Evolutionary conservation across 2,888 invertebrate species (phyloP), one percentile per base, ranked within the genome.

Genomic region (Deilephila elpenor): DNA sequence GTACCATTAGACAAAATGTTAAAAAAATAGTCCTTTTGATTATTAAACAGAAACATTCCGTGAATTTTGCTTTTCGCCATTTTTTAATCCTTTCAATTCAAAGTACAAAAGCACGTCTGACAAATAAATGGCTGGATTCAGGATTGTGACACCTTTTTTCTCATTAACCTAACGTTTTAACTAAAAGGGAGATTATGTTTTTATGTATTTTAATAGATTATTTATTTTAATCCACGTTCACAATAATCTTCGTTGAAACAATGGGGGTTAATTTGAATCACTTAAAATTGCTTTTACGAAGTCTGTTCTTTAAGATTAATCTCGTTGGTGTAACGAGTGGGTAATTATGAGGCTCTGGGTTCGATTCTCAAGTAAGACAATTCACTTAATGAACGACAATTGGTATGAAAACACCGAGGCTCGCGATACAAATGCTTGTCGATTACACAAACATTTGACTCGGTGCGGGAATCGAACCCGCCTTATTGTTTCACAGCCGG

Each of bases 111-210:
- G 34, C 11, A 37, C 37, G 34, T 19, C 17, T n/a, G 19, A 64
- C 5, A 60, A 34, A 64, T 44, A 44, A 44, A 44, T 44, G 62
- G 34, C 37, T 64, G 19, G 19, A 19, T 56, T 56, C 37, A 37
- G 19, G 19, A 19, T 56, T 56, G 17, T 56, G 62, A 64, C 62
- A 64, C 62, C n/a, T 64, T 64, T 56, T 56, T 64, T 64, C 37
- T 64, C 37, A 64, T 64, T 64, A n/a, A 29, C 59, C 59, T 25
- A 59, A 32, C n/a, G 34, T 64, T 7, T 64, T 64, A n/a, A 34
- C n/a, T n/a, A 32, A 32, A 64, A 8, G 11, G 34, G 8, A 8
- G 37, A 20, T 64, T n/a, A 64, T 64, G n/a, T 64, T 25, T 25
- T 25, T 25, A 25, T 25, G 25, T 25, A 25, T 25, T 25, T 25